These are phyloP conservation scores for Ascidia mentula DNA, from an alignment of 23 tunicate genomes.

Conservation along the genomic window DNA sequence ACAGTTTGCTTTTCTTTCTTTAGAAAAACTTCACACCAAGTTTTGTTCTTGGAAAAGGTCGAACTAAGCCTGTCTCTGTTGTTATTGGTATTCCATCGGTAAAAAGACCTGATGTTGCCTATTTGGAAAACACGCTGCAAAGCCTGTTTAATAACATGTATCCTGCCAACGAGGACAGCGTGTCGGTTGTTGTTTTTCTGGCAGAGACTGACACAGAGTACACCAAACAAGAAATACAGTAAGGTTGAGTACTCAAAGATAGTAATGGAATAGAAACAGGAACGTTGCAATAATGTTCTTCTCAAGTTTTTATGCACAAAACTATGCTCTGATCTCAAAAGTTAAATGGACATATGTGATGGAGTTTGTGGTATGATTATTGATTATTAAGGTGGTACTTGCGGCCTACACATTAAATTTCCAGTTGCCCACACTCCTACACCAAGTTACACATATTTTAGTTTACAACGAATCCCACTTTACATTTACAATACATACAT, in stretches of 20 bases:
- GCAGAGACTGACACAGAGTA: conserved; percentile 32
- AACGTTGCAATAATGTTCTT: no score
- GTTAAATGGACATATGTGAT: no score
- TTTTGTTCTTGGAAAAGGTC: conserved; percentile 22
- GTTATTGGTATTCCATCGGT: conserved; percentile 46
- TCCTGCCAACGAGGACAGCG: conserved; percentile 27
- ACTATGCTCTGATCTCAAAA: no score
- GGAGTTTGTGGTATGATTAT: no score
- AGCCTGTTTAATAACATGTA: conserved; percentile 31
- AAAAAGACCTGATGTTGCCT: conserved; percentile 12
- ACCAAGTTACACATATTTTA: no score
- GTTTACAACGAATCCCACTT: no score
- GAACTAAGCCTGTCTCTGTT: conserved; percentile 16
- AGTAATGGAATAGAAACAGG: not conserved
- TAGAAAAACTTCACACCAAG: conserved; percentile 34
- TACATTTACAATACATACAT: no score
- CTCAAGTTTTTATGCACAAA: no score
- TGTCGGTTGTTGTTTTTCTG: conserved; percentile 27
- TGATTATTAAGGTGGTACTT: no score
- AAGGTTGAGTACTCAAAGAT: not conserved
- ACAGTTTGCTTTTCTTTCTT: no score
- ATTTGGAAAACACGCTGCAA: conserved; percentile 22
- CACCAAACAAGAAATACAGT: conserved; percentile 2
- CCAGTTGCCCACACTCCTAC: no score
- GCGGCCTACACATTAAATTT: no score